These are phyloP conservation scores for Antheraea mylitta DNA, from an alignment of 1,140 invertebrate genomes.

Conservation along the genomic window DNA sequence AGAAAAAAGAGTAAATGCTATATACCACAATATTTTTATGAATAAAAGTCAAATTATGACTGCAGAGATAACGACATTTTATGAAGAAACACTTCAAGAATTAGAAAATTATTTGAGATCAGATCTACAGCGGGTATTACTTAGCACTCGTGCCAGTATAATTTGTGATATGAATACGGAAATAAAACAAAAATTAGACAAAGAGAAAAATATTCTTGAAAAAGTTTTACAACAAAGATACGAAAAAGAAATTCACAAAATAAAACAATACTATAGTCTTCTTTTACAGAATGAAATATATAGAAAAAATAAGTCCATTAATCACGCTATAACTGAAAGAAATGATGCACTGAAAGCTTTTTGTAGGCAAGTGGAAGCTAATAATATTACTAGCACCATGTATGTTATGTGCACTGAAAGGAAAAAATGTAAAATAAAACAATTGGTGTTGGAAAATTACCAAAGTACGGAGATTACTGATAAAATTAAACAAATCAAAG, in stretches of 20 bases:
- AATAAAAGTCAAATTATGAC: constrained; percentile 55
- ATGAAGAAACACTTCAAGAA: constrained; percentile 52
- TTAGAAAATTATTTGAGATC: constrained; percentile 52
- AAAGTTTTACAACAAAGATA: constrained; percentile 44
- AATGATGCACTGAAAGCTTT: constrained; percentile 59
- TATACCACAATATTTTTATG: constrained; percentile 50
- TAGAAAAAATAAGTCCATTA: constrained; percentile 43
- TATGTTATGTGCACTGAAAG: constrained; percentile 65
- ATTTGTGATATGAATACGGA: constrained; percentile 49
- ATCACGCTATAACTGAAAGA: constrained; percentile 43
- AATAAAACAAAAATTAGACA: constrained; percentile 48
- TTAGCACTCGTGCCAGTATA: constrained; percentile 44
- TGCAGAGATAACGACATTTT: constrained; percentile 52
- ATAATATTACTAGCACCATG: constrained; percentile 59
- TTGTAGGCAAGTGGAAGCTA: constrained; percentile 52
- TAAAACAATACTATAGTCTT: constrained; percentile 58
- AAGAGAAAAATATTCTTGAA: constrained; percentile 48
- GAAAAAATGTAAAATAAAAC: constrained; percentile 64
- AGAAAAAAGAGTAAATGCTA: constrained; percentile 38
- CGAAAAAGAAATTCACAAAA: constrained; percentile 47
- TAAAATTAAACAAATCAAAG: constrained; percentile 49
- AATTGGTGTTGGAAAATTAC: constrained; percentile 53
- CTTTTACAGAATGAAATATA: constrained; percentile 50
- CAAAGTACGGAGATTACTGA: constrained; percentile 44
- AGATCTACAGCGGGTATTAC: constrained; percentile 44